A percentile compares a stretch with the other conserved stretches of the same genome.
phyloP scores from a whole-genome alignment of 2,888 invertebrate species.

The Apotomis turbidana region DNA sequence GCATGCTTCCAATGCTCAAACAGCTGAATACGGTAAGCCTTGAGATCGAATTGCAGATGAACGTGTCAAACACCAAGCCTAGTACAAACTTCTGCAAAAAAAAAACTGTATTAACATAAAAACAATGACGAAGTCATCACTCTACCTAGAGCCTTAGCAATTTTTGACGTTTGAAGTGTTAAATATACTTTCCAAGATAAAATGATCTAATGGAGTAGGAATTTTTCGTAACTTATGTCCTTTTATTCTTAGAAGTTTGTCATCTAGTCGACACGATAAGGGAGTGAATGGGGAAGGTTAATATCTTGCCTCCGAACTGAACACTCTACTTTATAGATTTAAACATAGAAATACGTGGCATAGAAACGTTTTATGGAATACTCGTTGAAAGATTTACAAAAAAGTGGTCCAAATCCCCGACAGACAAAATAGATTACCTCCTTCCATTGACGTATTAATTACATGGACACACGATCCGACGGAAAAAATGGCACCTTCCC shows the following conservation, averaged over 20 bases:
- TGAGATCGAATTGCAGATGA: too few species aligned
- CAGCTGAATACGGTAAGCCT: too few species aligned
- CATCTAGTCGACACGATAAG: constrained; percentile 28
- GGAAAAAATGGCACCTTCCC: too few species aligned
- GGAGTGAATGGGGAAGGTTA: constrained; percentile 32
- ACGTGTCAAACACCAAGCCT: too few species aligned
- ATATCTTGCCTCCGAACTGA: constrained; percentile 11
- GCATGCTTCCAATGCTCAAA: too few species aligned
- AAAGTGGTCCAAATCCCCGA: too few species aligned
- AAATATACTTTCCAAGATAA: background rate
- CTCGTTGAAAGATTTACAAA: background rate
- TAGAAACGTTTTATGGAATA: background rate
- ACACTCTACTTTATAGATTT: constrained; percentile 7
- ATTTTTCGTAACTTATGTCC: constrained; percentile 5
- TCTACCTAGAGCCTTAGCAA: constrained; percentile 39
- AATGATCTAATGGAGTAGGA: background rate
- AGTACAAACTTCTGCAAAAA: too few species aligned
- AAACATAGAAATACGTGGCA: background rate
- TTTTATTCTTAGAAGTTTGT: background rate
- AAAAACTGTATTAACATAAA: background rate
- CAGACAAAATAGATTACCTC: too few species aligned
- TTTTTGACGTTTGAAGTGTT: constrained; percentile 45
- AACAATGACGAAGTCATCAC: background rate
- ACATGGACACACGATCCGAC: too few species aligned
- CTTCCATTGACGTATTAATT: too few species aligned